Base-by-base conservation (phyloP, 2,888 invertebrate species). In the Bembecia ichneumoniformis region DNA sequence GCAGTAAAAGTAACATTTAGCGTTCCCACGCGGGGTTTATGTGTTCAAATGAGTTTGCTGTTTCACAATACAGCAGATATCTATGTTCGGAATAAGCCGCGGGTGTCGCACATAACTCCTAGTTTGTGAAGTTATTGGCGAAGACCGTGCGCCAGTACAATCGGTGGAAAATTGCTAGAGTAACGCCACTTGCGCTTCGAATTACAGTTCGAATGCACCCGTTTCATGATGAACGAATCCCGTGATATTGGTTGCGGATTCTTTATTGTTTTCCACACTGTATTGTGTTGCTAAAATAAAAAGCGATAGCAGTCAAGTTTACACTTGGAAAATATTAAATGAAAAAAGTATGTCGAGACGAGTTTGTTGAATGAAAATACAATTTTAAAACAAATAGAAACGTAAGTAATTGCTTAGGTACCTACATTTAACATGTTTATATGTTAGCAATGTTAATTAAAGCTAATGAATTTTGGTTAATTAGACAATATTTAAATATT, bases 1-100 rank as follows among this genome's bases (percentile, higher is more conserved):
- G 65, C 63, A 66, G 59, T 71, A 68, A 67, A 72, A 67, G 67
- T 66, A 64, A 67, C 67, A 64, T 58, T 66, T 64, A 63, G 68
- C 59, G 59, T 54, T 51, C 56, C 54, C 58, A 58, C 55, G 61
- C 58, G 59, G 54, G 57, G 59, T 69, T 64, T 62, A 69, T 63
- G 60, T 55, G 45, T 49, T 48, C 40, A 49, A 49, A 46, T 49
- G 40, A 40, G 11, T 3, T 13, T 40, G 14, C 5, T 40, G 14
- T 40, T 40, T 40, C 14, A 40, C 40, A 40, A 40, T 40, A 40
- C 40, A 40, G 5, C 14, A 13, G 5, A 40, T 40, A 14, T 40
- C 40, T 40, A n/a, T 40, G 40, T 40, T 40, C 13, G n/a, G 40
- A 40, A 40, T 40, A 13, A 40, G 40, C 40, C 14, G 40, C 14